These are phyloP conservation scores for Augiades crinisus DNA, from an alignment of 2,888 invertebrate species.

Conservation along the genomic window DNA sequence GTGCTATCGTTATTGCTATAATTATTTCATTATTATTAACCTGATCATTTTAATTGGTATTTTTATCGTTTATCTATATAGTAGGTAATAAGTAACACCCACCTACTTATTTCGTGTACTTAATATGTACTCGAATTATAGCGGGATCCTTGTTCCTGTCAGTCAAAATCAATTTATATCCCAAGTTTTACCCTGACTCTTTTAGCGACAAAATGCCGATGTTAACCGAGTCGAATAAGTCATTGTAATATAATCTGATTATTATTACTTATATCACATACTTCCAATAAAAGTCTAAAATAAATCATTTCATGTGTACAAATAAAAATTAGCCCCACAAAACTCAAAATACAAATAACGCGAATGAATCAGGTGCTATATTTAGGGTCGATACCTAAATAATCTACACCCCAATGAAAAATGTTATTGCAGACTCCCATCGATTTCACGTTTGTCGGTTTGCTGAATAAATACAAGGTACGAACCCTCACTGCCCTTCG, in stretches of 20 bases:
- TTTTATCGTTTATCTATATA: neutral
- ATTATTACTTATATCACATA: neutral
- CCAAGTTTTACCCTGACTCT: no score
- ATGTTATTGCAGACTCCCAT: slow-evolving; percentile 39
- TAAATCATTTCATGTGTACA: neutral
- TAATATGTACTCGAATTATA: no score
- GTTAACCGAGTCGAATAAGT: no score
- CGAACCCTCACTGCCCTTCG: slow-evolving; percentile 39
- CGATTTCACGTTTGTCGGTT: slow-evolving; percentile 37
- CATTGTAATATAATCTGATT: no score
- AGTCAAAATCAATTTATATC: neutral
- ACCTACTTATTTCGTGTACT: no score
- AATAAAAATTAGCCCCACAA: slow-evolving; percentile 16
- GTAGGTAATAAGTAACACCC: neutral
- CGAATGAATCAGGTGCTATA: slow-evolving; percentile 21
- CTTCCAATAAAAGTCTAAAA: neutral
- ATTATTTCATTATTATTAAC: slow-evolving; percentile 19
- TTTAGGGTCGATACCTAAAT: slow-evolving; percentile 37
- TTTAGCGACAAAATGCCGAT: no score
- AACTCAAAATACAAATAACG: slow-evolving; percentile 21
- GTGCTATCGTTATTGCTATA: slow-evolving; percentile 9
- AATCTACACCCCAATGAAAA: slow-evolving; percentile 38
- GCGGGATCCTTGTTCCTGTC: no score
- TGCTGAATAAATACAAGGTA: slow-evolving; percentile 37
- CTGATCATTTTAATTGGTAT: neutral